phyloP scores from a whole-genome alignment of 1,140 invertebrate genomes.

The Ceratitis capitata region DNA sequence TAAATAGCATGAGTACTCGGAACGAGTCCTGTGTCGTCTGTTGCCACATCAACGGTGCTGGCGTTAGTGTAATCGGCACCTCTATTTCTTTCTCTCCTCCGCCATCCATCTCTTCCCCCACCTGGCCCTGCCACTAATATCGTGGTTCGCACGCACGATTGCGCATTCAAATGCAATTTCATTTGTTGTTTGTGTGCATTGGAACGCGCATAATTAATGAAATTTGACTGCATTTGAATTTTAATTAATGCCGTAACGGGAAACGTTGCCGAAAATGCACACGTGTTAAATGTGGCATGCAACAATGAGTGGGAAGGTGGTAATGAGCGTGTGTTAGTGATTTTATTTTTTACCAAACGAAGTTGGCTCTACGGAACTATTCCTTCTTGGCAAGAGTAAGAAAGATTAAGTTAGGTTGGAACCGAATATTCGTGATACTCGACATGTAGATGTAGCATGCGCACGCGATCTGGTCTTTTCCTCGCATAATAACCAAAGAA shows the following conservation, averaged over 20 bases:
- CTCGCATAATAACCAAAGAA: no score
- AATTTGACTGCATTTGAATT: slow-evolving; percentile 63
- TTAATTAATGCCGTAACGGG: slow-evolving; percentile 64
- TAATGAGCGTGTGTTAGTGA: not conserved
- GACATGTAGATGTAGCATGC: no score
- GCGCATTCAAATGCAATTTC: slow-evolving; percentile 29
- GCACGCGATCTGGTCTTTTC: no score
- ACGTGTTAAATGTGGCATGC: not conserved
- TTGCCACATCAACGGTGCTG: not conserved
- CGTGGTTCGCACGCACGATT: not conserved
- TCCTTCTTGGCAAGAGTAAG: no score
- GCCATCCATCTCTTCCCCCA: not conserved
- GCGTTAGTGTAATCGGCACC: no score
- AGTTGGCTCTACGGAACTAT: no score
- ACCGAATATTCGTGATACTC: no score
- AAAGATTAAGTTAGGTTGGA: no score
- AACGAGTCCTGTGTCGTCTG: not conserved
- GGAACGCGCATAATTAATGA: slow-evolving; percentile 60
- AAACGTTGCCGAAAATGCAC: slow-evolving; percentile 58
- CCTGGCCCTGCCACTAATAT: not conserved
- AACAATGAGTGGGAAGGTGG: not conserved
- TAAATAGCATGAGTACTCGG: not conserved
- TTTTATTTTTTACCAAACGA: no score
- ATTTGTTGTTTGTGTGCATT: slow-evolving; percentile 40
- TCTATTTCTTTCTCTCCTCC: no score